Evolutionary conservation across 2,888 invertebrate species (phyloP).

Genomic region (Epiblema foenella): DNA sequence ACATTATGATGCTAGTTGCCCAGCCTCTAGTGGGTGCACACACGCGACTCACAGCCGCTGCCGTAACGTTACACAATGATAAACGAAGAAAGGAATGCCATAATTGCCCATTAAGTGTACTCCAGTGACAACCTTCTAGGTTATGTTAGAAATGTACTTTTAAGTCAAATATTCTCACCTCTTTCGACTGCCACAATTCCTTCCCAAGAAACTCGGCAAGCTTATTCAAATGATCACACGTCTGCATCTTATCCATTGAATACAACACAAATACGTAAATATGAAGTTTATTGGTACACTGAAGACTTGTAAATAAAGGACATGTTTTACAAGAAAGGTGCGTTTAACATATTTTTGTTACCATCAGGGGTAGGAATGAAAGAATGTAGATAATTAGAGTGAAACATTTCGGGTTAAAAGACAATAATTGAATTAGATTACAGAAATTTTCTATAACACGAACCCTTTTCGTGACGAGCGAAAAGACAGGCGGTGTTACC

Average conservation of each 20-base stretch:
- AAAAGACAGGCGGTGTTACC: constrained; percentile 68
- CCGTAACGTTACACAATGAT: constrained; percentile 67
- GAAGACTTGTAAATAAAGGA: constrained; percentile 69
- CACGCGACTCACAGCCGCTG: constrained; percentile 28
- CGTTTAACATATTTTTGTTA: constrained; percentile 53
- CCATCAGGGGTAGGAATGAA: constrained; percentile 53
- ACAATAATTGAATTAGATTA: constrained; percentile 77
- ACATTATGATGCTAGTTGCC: constrained; percentile 20
- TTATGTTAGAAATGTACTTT: constrained; percentile 61
- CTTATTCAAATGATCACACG: constrained; percentile 80
- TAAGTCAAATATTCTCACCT: constrained; percentile 61
- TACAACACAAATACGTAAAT: constrained; percentile 60
- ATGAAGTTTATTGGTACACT: constrained; percentile 62
- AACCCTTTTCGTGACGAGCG: constrained; percentile 81
- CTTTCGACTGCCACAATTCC: constrained; percentile 78
- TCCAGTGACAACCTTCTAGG: constrained; percentile 68
- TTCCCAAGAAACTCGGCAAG: constrained; percentile 70
- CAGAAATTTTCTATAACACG: constrained; percentile 78
- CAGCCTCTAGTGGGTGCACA: constrained; percentile 21
- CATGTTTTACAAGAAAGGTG: constrained; percentile 65
- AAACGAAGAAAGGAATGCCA: constrained; percentile 62
- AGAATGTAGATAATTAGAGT: constrained; percentile 54
- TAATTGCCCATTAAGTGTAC: constrained; percentile 61
- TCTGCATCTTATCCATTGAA: constrained; percentile 78
- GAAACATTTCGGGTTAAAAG: constrained; percentile 69